A percentile compares a stretch with the other conserved stretches of the same genome.
Conservation (phyloP, 2,888 invertebrate genomes). For the Euclidia mi region DNA sequence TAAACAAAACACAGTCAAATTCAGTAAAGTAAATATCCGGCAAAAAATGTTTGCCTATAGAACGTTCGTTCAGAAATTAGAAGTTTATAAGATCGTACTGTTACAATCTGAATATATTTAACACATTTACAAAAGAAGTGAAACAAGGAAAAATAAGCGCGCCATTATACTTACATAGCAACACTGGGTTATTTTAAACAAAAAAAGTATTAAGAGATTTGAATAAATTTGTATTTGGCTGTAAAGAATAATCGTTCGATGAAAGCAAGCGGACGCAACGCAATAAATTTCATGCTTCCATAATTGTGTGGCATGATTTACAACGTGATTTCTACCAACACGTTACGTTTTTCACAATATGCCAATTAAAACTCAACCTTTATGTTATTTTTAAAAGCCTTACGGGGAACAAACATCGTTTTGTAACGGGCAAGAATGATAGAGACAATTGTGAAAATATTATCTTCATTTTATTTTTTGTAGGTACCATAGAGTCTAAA, state of each 20-base stretch:
- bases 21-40: no score
- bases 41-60: no score
- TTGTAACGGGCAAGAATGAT: no score
- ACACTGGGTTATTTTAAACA: constrained; percentile 32
- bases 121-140: no score
- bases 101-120: no score
- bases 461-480: no score
- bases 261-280: constrained; percentile 84
- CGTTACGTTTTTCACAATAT: constrained; percentile 71
- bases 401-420: constrained; percentile 35
- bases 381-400: constrained; percentile 36
- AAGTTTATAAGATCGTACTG: no score
- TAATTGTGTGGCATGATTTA: constrained; percentile 84
- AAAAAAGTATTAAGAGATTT: constrained; percentile 54
- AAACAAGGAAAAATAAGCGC: no score
- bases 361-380: constrained; percentile 70
- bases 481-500: no score
- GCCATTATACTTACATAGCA: constrained; percentile 13
- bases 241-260: constrained; percentile 76
- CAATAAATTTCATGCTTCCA: constrained; percentile 82
- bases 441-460: no score
- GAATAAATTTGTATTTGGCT: constrained; percentile 72
- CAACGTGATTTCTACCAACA: constrained; percentile 73
- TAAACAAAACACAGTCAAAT: no score
- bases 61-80: no score